These are phyloP conservation scores for Dermochelys coriacea DNA, from an alignment of 2,797 vertebrate species.

Conservation along the genomic window DNA sequence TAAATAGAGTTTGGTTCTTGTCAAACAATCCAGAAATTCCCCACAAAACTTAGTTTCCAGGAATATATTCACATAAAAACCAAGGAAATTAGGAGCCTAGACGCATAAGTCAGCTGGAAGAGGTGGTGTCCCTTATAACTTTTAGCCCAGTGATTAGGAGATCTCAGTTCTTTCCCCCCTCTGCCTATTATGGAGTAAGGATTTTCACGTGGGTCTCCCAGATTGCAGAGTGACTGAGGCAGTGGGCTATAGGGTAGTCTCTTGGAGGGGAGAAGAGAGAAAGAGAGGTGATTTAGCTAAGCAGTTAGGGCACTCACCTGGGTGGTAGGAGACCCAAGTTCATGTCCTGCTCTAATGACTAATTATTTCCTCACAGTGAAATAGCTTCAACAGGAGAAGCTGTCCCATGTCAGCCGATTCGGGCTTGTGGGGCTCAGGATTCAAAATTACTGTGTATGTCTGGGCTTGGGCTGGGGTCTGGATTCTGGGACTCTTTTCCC, in stretches of 20 bases:
- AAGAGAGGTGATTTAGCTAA: background rate
- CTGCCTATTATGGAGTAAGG: background rate
- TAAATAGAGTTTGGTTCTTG: background rate
- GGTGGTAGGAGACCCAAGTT: background rate
- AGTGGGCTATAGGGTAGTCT: background rate
- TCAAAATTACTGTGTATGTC: too few relatives aligned
- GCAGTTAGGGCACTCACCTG: background rate
- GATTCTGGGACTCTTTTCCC: background rate
- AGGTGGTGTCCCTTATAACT: background rate
- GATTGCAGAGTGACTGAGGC: background rate
- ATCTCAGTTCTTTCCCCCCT: background rate
- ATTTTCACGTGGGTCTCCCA: background rate
- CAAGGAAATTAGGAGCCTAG: background rate
- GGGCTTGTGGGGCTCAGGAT: background rate
- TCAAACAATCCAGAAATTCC: background rate
- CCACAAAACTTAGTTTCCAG: background rate
- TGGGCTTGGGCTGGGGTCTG: too few relatives aligned
- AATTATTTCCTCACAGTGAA: background rate
- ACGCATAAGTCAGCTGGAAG: background rate
- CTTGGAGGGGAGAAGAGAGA: background rate
- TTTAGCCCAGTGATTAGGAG: background rate
- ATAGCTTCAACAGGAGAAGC: background rate
- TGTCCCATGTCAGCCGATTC: background rate
- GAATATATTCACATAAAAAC: background rate
- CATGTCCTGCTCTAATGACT: background rate